A percentile compares a stretch with the other conserved stretches of the same genome.
Evolutionary conservation across 1,140 invertebrate genomes (phyloP).

Genomic region (Cheumatopsyche charites): DNA sequence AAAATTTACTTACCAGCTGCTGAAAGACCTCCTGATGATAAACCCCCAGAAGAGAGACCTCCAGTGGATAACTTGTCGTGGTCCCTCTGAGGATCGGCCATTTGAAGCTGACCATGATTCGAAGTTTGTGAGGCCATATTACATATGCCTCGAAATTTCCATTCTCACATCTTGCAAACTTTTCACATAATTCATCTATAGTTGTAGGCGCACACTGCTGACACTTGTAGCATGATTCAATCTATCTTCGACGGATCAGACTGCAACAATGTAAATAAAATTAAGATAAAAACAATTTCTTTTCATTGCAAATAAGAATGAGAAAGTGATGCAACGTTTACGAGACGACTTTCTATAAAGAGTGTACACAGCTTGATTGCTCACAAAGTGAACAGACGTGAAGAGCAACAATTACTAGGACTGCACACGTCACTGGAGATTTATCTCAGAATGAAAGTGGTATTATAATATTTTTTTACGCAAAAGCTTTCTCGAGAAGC

Average conservation of each 20-base stretch:
- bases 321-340: no score
- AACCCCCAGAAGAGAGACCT: conserved; percentile 38
- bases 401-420: background rate
- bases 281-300: no score
- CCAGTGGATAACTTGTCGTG: conserved; percentile 46
- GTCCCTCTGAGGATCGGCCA: conserved; percentile 41
- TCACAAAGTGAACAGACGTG: background rate
- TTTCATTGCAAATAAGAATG: no score
- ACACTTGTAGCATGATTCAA: background rate
- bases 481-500: no score
- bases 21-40: conserved; percentile 40
- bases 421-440: no score
- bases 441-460: no score
- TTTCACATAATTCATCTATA: conserved; percentile 31
- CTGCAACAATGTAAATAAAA: no score
- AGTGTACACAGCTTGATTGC: background rate
- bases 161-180: conserved; percentile 29
- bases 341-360: background rate
- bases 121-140: conserved; percentile 35
- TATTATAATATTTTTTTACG: no score
- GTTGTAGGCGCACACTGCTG: background rate
- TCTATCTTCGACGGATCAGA: no score
- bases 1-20: conserved; percentile 27
- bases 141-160: conserved; percentile 17
- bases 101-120: conserved; percentile 36